Percentiles rank a stretch among this genome's conserved stretches.
phyloP scores from a whole-genome alignment of 2,113 vertebrate genomes.

The western clawed frog (Xenopus tropicalis) region UCB_Xtro_10.0 CM004444.2:138825501-138826000 shows the following conservation, averaged over 20 bases:
- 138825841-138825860: too few species aligned
- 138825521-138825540: too few species aligned
- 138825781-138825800: background rate
- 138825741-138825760: slow-evolving; percentile 33
- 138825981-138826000: background rate
- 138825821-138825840: background rate
- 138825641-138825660: too few species aligned
- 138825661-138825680: background rate
- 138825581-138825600: too few species aligned
- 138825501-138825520: too few species aligned
- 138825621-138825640: too few species aligned
- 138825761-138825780: slow-evolving; percentile 19
- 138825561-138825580: too few species aligned
- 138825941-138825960: background rate
- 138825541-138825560: too few species aligned
- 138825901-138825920: background rate
- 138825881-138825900: background rate
- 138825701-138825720: background rate
- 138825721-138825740: too few species aligned
- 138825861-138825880: too few species aligned
- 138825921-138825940: background rate
- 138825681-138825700: background rate
- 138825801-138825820: background rate
- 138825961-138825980: background rate
- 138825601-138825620: too few species aligned